Conservation (phyloP, 2,888 invertebrate genomes). For the Agrotis clavis region DNA sequence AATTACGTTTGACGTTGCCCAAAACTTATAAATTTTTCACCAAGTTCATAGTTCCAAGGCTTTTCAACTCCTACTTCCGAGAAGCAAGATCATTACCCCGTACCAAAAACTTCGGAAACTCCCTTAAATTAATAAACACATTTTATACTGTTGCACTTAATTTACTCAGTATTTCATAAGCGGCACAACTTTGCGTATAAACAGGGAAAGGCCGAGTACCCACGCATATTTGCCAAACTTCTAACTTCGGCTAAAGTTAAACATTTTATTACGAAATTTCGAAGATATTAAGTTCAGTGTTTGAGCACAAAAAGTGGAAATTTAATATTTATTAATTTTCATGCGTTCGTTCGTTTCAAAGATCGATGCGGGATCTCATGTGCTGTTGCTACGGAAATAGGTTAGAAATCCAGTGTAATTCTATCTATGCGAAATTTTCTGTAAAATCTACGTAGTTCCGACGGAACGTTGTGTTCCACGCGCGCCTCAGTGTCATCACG, state of each 20-base stretch:
- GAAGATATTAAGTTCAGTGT: constrained; percentile 43
- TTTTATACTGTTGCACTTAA: constrained; percentile 39
- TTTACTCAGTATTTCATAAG: constrained; percentile 35
- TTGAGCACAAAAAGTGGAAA: constrained; percentile 37
- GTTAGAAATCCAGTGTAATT: not conserved
- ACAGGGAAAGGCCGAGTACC: constrained; percentile 16
- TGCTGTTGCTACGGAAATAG: constrained; percentile 2
- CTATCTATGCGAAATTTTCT: too few species aligned
- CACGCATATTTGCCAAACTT: constrained; percentile 37
- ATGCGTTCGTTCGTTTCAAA: constrained; percentile 12
- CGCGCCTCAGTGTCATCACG: too few species aligned
- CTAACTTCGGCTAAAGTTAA: constrained; percentile 39
- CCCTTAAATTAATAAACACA: constrained; percentile 30
- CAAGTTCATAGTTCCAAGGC: not conserved
- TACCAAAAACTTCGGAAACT: constrained; percentile 16
- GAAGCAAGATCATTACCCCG: not conserved
- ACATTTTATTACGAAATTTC: constrained; percentile 40
- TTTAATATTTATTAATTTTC: constrained; percentile 40
- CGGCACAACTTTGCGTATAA: constrained; percentile 34
- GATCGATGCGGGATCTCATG: constrained; percentile 4
- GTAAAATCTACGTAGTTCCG: too few species aligned
- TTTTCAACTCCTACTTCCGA: not conserved
- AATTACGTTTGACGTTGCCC: too few species aligned
- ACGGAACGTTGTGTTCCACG: too few species aligned
- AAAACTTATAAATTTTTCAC: not conserved